These are phyloP conservation scores for Exocentrus adspersus DNA, from an alignment of 2,888 invertebrate species.

Conservation along the genomic window DNA sequence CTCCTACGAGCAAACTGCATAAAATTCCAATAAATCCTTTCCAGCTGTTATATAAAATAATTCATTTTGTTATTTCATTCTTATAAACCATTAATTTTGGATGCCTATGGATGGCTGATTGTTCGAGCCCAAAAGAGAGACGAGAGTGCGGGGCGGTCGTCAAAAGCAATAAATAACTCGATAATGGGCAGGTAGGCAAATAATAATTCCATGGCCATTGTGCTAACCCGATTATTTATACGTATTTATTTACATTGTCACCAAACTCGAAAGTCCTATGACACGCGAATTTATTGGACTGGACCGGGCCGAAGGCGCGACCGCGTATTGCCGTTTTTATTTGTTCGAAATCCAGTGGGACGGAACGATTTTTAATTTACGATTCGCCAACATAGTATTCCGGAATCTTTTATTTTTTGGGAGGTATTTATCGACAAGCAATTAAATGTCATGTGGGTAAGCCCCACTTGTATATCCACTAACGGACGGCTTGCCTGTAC, in stretches of 20 bases:
- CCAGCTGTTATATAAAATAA: conserved; percentile 4
- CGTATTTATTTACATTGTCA: conserved; percentile 58
- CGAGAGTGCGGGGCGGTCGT: conserved; percentile 35
- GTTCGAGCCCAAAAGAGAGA: background rate
- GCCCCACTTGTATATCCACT: background rate
- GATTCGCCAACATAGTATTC: conserved; percentile 50
- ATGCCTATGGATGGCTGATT: conserved; percentile 20
- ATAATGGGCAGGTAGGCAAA: conserved; percentile 59
- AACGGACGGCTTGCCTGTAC: background rate
- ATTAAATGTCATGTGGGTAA: background rate
- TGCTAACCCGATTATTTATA: conserved; percentile 58
- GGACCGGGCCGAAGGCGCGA: conserved; percentile 39
- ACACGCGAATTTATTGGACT: conserved; percentile 45
- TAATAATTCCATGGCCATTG: conserved; percentile 57
- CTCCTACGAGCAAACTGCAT: background rate
- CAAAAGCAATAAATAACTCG: conserved; percentile 51
- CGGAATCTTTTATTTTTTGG: conserved; percentile 24
- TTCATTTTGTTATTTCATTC: conserved; percentile 12
- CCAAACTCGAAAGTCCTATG: conserved; percentile 51
- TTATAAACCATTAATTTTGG: conserved; percentile 8
- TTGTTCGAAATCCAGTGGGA: conserved; percentile 54
- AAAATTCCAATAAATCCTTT: background rate
- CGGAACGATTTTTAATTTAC: conserved; percentile 50
- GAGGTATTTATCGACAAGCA: background rate
- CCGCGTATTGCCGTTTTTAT: conserved; percentile 48